Evolutionary conservation across 1,140 invertebrate species (phyloP).

Genomic region (Tetramorium alpestre): DNA sequence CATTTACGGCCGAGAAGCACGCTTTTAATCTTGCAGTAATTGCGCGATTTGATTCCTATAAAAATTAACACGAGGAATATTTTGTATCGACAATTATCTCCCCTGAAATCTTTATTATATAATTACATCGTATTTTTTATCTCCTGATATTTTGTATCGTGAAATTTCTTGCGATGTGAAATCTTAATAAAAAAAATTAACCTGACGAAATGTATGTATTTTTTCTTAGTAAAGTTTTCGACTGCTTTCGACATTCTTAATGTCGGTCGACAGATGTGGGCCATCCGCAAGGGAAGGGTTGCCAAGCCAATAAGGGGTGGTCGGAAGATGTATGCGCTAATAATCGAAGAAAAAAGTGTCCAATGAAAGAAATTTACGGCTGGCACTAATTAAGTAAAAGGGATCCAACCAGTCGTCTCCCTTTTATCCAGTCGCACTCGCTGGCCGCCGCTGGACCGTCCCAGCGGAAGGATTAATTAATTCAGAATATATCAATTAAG

Average conservation of each 20-base stretch:
- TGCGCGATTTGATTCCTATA: neutral
- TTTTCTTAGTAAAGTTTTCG: constrained; percentile 19
- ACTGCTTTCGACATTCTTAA: constrained; percentile 10
- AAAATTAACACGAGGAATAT: neutral
- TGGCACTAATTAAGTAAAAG: constrained; percentile 85
- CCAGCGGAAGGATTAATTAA: constrained; percentile 85
- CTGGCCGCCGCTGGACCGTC: constrained; percentile 71
- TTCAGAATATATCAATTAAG: constrained; percentile 87
- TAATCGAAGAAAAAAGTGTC: constrained; percentile 86
- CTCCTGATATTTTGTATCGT: neutral
- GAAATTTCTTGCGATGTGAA: neutral
- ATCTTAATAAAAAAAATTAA: neutral
- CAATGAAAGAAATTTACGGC: constrained; percentile 86
- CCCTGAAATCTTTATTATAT: neutral
- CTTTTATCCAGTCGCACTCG: constrained; percentile 46
- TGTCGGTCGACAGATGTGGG: constrained; percentile 80
- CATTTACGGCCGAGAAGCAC: neutral
- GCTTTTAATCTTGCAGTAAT: constrained; percentile 25
- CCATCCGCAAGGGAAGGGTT: constrained; percentile 79
- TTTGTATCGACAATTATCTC: neutral
- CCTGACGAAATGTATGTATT: neutral
- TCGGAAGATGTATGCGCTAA: constrained; percentile 84
- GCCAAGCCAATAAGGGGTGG: constrained; percentile 81
- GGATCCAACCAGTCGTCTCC: constrained; percentile 45
- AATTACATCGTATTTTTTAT: neutral